Evolutionary conservation across 2,888 invertebrate species (phyloP).

Genomic region (Homarus gammarus): DNA sequence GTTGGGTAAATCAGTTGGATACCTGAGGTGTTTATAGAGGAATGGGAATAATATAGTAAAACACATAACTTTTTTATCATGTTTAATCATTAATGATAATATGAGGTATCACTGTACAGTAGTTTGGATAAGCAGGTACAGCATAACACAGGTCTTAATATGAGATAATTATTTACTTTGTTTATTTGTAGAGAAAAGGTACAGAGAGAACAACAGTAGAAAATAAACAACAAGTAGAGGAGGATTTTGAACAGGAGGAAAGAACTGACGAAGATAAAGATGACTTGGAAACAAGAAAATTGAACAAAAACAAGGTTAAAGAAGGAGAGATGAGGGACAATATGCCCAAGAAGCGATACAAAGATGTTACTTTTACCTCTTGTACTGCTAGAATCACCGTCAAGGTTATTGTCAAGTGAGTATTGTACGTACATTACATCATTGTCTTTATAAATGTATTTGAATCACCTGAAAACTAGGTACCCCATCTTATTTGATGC

Average conservation of each 20-base stretch:
- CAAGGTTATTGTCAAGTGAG: slow-evolving; percentile 67
- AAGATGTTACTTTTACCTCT: slow-evolving; percentile 52
- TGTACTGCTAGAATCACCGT: slow-evolving; percentile 62
- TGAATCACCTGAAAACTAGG: too few species aligned
- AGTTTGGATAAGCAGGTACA: too few species aligned
- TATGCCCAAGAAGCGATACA: slow-evolving; percentile 57
- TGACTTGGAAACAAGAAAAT: not conserved
- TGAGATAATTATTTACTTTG: not conserved
- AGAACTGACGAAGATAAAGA: not conserved
- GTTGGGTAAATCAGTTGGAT: too few species aligned
- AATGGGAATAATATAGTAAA: too few species aligned
- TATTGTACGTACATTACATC: too few species aligned
- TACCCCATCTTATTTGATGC: too few species aligned
- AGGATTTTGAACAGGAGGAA: slow-evolving; percentile 20
- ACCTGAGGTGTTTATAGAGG: too few species aligned
- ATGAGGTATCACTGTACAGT: too few species aligned
- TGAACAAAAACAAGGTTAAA: not conserved
- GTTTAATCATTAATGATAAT: too few species aligned
- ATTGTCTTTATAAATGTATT: too few species aligned
- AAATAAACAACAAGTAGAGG: not conserved
- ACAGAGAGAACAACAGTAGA: not conserved
- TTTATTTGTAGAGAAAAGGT: slow-evolving; percentile 31
- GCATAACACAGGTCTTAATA: too few species aligned
- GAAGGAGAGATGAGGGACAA: not conserved
- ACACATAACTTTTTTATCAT: too few species aligned